Evolutionary conservation across 2,888 invertebrate species (phyloP), one percentile per base, ranked within the genome.

Genomic region (Cynaeus angustus): DNA sequence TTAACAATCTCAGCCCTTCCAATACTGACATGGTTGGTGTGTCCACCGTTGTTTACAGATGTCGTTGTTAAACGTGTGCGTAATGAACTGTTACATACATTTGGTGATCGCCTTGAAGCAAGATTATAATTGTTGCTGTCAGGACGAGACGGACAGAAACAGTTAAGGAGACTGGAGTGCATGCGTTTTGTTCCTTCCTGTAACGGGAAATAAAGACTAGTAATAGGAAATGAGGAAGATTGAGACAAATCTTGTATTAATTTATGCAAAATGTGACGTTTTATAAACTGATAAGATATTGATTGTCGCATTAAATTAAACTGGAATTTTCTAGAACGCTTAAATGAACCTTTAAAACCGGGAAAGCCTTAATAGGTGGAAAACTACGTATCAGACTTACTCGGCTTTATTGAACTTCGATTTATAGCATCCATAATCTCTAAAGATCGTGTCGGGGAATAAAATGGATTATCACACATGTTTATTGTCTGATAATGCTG

Each of bases 181-280:
- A 86, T 86, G 43, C 83, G 79, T 59, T 82, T 81, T 8, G 83
- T 85, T 14, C 86, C 85, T 37, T 85, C 83, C 86, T 86, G 79
- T 30, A 81, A 80, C 46, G 4, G 4, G 21, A 21, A 4, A 21
- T 3, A 21, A 21, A 21, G 1, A 21, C 4, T 21, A 21, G 2
- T 21, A 21, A 21, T 21, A 3, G 21, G 4, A 21, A 21, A 21
- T 1, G 21, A 21, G 21, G 21, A n/a, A 21, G 21, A 21, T 21
- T 21, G 4, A 21, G 4, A 21, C 21, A 21, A 4, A 21, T 21
- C n/a, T n/a, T n/a, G n/a, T 21, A 21, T 21, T 3, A 21, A 21
- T 21, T 21, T 21, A 3, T 21, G 4, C 21, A 21, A 4, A 4
- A 21, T 21, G 1, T 21, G n/a, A n/a, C n/a, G 2, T 21, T 1